Evolutionary conservation across 2,113 vertebrate genomes (phyloP), one percentile per base, ranked within the genome.

Genomic region (Atlantisia rogersi): DNA sequence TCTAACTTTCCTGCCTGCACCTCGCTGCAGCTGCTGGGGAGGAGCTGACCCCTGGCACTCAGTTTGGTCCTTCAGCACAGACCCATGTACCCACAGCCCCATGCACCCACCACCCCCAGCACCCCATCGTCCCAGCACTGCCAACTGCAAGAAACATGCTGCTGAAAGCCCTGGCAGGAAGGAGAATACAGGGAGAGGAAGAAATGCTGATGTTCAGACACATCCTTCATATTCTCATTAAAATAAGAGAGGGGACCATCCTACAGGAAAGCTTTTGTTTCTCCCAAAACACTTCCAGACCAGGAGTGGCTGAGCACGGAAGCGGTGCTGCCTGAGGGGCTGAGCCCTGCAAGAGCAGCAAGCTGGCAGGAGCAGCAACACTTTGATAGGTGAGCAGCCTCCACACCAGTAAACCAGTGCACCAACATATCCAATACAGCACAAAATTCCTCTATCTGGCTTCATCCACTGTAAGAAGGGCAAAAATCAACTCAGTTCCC

Each of bases 41-140:
- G 3, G 37, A 21, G n/a, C 1, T 28, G 44, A 15, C 40, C 15
- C 5, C 7, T 15, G 5, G 2, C 1, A 0, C 3, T 6, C 26
- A 10, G 9, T 22, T 13, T 31, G 56, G 29, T 53, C 31, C 44
- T 14, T 11, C 68, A 22, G 37, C 35, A 6, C 22, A 29, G 63
- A 26, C 35, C 22, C 11, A 0, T 1, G 20, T 24, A 44, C 35
- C 35, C 35, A 35, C 39, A 39, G 39, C 39, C 39, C 39, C 67
- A 42, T 15, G 42, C 42, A 42, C 39, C 29, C n/a, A 3, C 18
- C 59, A 2, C 13, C 39, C 67, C 32, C 58, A 14, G 40, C 35
- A 26, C 35, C 48, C 8, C 1, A 10, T 28, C 25, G 2, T 4
- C 31, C 39, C 35, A 20, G 59, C 7, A 52, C 18, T 16, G 44